Evolutionary conservation across 2,113 vertebrate genomes (phyloP).

Genomic region (Vidua chalybeata): DNA sequence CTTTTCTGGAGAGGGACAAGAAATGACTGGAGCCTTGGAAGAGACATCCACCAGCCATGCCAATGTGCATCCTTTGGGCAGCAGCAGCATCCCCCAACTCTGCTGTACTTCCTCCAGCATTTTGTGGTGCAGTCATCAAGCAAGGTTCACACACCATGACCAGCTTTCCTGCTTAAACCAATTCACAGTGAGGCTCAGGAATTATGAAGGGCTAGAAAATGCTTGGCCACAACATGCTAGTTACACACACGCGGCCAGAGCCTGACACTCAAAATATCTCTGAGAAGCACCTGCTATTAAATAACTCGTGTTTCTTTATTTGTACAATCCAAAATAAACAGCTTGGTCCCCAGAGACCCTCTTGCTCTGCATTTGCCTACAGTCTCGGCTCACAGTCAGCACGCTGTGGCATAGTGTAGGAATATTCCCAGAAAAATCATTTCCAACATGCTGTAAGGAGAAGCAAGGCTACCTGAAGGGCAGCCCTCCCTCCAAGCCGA

Average conservation of each 20-base stretch:
- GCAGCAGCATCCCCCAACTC: not conserved
- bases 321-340: not conserved
- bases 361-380: not conserved
- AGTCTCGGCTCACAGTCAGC: not conserved
- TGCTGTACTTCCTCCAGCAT: not conserved
- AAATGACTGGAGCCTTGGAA: not conserved
- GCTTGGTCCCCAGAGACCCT: not conserved
- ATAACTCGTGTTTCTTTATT: not conserved
- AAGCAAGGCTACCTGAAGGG: not conserved
- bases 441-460: not conserved
- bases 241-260: not conserved
- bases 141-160: not conserved
- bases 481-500: not conserved
- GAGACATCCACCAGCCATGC: not conserved
- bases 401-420: not conserved
- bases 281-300: slow-evolving; percentile 10
- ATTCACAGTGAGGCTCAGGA: not conserved
- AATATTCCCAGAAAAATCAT: not conserved
- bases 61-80: not conserved
- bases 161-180: not conserved
- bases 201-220: not conserved
- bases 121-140: not conserved
- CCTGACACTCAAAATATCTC: not conserved
- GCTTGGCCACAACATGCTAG: not conserved
- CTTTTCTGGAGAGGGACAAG: not conserved